Evolutionary conservation across 1,140 invertebrate genomes (phyloP).

Genomic region (Pseudachorutes palmiensis): DNA sequence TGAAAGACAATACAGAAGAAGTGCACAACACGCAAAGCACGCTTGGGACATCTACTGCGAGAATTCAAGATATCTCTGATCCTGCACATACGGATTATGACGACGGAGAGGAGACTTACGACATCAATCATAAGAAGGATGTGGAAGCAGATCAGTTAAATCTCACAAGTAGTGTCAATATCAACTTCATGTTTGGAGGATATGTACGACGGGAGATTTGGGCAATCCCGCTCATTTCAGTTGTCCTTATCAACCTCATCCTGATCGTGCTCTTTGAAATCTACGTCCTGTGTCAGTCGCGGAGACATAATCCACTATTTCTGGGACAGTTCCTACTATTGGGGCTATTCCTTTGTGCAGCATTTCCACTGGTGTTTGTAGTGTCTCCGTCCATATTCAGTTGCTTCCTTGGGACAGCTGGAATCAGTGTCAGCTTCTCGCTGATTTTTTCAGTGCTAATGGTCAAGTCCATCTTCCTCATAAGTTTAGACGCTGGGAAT

Average conservation of each 20-base stretch:
- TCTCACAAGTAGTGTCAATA: too few species aligned
- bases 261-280: slow-evolving; percentile 75
- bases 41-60: neutral
- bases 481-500: slow-evolving; percentile 81
- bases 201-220: slow-evolving; percentile 55
- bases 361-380: slow-evolving; percentile 67
- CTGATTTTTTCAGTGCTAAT: slow-evolving; percentile 84
- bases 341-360: slow-evolving; percentile 73
- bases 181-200: slow-evolving; percentile 2
- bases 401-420: slow-evolving; percentile 73
- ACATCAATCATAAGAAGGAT: too few species aligned
- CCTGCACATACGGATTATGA: too few species aligned
- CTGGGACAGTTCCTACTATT: slow-evolving; percentile 82
- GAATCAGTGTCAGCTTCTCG: slow-evolving; percentile 74
- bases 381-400: slow-evolving; percentile 59
- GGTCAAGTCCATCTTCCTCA: slow-evolving; percentile 86
- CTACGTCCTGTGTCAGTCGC: slow-evolving; percentile 80
- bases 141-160: too few species aligned
- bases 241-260: slow-evolving; percentile 55
- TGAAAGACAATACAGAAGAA: neutral
- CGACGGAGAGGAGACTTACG: too few species aligned
- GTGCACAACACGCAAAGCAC: too few species aligned
- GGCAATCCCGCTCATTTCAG: slow-evolving; percentile 72
- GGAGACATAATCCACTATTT: slow-evolving; percentile 72
- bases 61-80: too few species aligned